Evolutionary conservation across 1,140 invertebrate species (phyloP), one percentile per base, ranked within the genome.

Genomic region (Leptonema lineaticorne): DNA sequence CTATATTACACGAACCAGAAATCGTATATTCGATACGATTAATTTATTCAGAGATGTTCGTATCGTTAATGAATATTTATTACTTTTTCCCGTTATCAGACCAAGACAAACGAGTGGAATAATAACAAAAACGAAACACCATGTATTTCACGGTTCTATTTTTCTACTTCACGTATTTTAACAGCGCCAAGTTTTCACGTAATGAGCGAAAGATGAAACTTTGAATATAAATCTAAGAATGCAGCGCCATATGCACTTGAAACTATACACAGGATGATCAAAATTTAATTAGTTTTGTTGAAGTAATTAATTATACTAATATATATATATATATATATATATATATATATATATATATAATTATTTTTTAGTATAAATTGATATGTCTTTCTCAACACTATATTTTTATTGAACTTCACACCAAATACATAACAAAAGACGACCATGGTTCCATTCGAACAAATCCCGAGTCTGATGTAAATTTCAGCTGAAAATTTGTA

Each of bases 291-390:
- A n/a, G n/a, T n/a, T n/a, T n/a, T n/a, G n/a, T n/a, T n/a, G n/a
- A n/a, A n/a, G n/a, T n/a, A n/a, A n/a, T n/a, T n/a, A n/a, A n/a
- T n/a, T n/a, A n/a, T n/a, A 14, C 28, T 28, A 20, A 59, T 59
- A 24, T 30, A 33, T 33, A 11, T 33, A 59, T 59, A 3, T 6
- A 22, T 53, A 22, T 18, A 53, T 53, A 53, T 53, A 22, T 6
- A 20, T 22, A 53, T 18, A 30, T 5, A 59, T 4, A 18, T 57
- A 33, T 59, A 16, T 59, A 28, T 59, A 11, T 59, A 16, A 33
- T 22, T 59, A 16, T 59, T 30, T 30, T 33, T 33, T 59, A 20
- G 28, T 33, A 59, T 59, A 28, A 59, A 30, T 33, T 33, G 11
- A 33, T 33, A 33, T 33, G 30, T 33, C 30, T 6, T 33, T 33